A percentile compares a stretch with the other conserved stretches of the same genome.
Conservation (phyloP, 2,113 vertebrate species). For the Grus americana region DNA sequence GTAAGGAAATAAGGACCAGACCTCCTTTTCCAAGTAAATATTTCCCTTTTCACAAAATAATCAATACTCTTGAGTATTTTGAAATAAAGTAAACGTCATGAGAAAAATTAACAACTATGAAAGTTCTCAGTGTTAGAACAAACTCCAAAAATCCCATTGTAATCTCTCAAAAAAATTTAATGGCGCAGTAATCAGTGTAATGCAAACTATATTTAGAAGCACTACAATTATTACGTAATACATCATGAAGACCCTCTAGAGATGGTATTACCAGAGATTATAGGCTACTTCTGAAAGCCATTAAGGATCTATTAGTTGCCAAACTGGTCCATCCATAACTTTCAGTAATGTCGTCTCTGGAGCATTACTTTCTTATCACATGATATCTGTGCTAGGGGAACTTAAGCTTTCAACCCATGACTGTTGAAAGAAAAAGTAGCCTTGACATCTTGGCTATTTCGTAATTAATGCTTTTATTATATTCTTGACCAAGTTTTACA, state of each 20-base stretch:
- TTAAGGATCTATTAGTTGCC: constrained; percentile 62
- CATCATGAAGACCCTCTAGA: constrained; percentile 44
- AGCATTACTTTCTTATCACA: constrained; percentile 11
- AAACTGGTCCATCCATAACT: constrained; percentile 57
- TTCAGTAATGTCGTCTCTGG: constrained; percentile 42
- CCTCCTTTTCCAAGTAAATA: not conserved
- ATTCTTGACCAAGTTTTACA: not conserved
- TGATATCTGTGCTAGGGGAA: not conserved
- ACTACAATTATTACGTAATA: constrained; percentile 40
- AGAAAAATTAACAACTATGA: fast-evolving
- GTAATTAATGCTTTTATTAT: constrained; percentile 19
- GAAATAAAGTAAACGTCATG: not conserved
- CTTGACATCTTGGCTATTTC: not conserved
- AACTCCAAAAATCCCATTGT: not conserved
- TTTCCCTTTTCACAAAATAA: not conserved
- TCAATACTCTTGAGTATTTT: not conserved
- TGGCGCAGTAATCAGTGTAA: not conserved
- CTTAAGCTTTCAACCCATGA: not conserved
- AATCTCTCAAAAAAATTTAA: not conserved
- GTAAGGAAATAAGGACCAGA: not conserved
- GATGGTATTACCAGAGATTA: constrained; percentile 47
- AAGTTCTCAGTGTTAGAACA: not conserved
- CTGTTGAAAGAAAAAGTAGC: not conserved
- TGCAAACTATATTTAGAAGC: not conserved
- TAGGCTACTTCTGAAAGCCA: constrained; percentile 46